Evolutionary conservation across 2,113 vertebrate genomes (phyloP).

Genomic region (Pimephales promelas): DNA sequence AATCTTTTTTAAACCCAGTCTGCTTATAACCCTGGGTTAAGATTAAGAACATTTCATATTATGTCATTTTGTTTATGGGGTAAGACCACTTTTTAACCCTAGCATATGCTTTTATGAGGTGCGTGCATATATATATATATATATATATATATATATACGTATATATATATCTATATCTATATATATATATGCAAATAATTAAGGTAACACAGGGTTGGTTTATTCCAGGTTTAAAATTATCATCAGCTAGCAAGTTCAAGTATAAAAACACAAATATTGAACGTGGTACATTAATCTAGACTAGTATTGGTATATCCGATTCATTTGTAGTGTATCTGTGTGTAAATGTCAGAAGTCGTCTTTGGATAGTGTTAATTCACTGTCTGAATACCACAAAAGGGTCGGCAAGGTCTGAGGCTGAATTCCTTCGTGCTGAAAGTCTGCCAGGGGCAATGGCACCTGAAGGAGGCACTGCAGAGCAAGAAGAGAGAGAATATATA

Average conservation of each 20-base stretch:
- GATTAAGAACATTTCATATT: neutral
- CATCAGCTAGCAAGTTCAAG: neutral
- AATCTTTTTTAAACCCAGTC: neutral
- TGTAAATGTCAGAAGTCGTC: neutral
- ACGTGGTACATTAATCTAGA: neutral
- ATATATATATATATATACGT: too few relatives aligned
- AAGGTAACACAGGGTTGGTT: too few relatives aligned
- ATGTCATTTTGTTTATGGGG: neutral
- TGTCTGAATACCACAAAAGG: constrained; percentile 62
- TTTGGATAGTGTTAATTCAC: neutral
- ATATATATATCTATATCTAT: too few relatives aligned
- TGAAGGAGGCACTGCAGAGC: constrained; percentile 71
- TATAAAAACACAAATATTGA: neutral
- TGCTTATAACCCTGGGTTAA: neutral
- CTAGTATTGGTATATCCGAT: neutral
- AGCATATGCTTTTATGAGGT: neutral
- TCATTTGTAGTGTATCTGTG: neutral
- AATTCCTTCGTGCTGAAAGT: constrained; percentile 58
- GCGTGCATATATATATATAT: too few relatives aligned
- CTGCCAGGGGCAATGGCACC: constrained; percentile 56
- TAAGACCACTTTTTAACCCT: neutral
- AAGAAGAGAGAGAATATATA: constrained; percentile 36
- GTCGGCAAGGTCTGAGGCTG: constrained; percentile 63
- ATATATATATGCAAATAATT: too few relatives aligned
- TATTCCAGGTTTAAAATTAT: too few relatives aligned